Percentiles rank a stretch among this genome's conserved stretches.
Conservation (phyloP, 2,113 vertebrate genomes). For the Bucco capensis region DNA sequence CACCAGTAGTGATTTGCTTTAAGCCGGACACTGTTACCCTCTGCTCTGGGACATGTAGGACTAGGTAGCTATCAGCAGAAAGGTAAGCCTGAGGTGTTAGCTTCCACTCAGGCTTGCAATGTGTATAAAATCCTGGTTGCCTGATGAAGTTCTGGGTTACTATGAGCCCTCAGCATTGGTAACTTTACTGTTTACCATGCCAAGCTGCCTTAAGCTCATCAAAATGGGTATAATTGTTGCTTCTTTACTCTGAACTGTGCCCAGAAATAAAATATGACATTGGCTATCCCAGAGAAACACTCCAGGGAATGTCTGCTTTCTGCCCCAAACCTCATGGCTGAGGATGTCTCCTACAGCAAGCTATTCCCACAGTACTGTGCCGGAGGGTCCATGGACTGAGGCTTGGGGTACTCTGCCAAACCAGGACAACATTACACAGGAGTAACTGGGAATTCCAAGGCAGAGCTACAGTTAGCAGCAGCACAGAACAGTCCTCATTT, state of each 20-base stretch:
- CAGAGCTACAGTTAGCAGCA: neutral
- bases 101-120: neutral
- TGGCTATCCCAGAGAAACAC: neutral
- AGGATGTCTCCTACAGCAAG: neutral
- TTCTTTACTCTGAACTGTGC: neutral
- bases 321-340: neutral
- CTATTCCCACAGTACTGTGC: neutral
- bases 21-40: neutral
- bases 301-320: neutral
- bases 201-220: neutral
- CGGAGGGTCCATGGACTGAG: fast-evolving
- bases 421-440: neutral
- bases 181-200: neutral
- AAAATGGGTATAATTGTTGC: neutral
- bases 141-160: neutral
- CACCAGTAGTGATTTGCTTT: neutral
- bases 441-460: neutral
- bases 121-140: neutral
- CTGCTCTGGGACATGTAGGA: neutral
- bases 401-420: neutral
- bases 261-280: neutral
- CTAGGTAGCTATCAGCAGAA: neutral
- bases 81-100: neutral
- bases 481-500: neutral
- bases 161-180: neutral